phyloP scores from a whole-genome alignment of 1,140 invertebrate species.

The Platyura marginata region DNA sequence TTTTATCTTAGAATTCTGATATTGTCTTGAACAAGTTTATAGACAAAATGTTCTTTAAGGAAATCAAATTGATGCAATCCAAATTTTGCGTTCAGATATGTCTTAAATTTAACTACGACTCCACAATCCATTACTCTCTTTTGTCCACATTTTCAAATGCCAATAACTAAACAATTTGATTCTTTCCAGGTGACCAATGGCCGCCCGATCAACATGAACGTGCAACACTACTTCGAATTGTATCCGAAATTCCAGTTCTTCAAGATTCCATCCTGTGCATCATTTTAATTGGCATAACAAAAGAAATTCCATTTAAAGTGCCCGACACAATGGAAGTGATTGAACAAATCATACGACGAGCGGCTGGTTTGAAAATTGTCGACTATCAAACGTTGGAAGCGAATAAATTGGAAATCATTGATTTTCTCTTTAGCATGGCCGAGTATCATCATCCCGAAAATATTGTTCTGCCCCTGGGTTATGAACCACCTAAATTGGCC shows the following conservation, averaged over 20 bases:
- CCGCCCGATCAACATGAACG: constrained; percentile 77
- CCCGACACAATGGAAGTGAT: constrained; percentile 70
- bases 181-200: constrained; percentile 63
- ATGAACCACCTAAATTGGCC: constrained; percentile 73
- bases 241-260: constrained; percentile 70
- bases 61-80: too few species aligned
- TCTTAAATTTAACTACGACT: too few species aligned
- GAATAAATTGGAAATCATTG: constrained; percentile 71
- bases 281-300: constrained; percentile 64
- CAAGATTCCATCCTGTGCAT: constrained; percentile 68
- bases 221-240: constrained; percentile 54
- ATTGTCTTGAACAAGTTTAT: too few species aligned
- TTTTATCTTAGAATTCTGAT: too few species aligned
- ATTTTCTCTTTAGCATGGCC: constrained; percentile 76
- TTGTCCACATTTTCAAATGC: not conserved
- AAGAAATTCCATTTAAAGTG: constrained; percentile 64
- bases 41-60: too few species aligned
- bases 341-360: constrained; percentile 68
- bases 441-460: constrained; percentile 87
- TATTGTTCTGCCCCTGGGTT: constrained; percentile 65
- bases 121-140: too few species aligned
- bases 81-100: too few species aligned
- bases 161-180: too few species aligned
- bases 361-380: constrained; percentile 51
- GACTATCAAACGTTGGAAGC: constrained; percentile 46